Conservation (phyloP, 2,888 invertebrate genomes). For the Linnaemya tessellans region DNA sequence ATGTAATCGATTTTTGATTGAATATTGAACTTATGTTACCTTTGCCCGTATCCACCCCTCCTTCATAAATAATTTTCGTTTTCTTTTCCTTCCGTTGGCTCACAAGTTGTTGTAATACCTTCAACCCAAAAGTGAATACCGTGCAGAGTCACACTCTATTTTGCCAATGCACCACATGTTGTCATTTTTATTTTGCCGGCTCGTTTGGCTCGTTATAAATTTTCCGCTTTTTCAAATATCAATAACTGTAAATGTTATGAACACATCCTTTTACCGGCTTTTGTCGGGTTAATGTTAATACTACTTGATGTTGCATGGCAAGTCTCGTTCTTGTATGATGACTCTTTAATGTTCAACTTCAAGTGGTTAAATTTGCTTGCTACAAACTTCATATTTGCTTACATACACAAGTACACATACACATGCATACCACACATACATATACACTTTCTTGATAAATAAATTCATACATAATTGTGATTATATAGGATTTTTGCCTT, state of each 20-base stretch:
- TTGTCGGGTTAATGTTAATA: conserved; percentile 70
- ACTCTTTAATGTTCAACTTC: conserved; percentile 63
- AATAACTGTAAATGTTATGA: conserved; percentile 83
- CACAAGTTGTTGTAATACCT: conserved; percentile 22
- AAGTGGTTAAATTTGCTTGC: conserved; percentile 62
- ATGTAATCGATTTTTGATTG: conserved; percentile 84
- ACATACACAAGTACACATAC: not conserved
- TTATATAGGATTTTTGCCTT: conserved; percentile 14
- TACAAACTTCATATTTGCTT: conserved; percentile 15
- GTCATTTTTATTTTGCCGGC: conserved; percentile 64
- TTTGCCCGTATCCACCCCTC: conserved; percentile 62
- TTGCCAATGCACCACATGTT: conserved; percentile 66
- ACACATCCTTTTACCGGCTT: conserved; percentile 79
- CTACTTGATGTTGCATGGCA: conserved; percentile 67
- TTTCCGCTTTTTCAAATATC: conserved; percentile 83
- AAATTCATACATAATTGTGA: not conserved
- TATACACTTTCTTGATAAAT: not conserved
- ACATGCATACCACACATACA: not conserved
- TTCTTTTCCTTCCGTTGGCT: conserved; percentile 8
- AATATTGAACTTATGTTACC: conserved; percentile 79
- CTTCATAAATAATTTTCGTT: conserved; percentile 22
- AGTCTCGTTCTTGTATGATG: conserved; percentile 62
- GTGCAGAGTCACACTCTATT: not conserved
- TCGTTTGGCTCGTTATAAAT: conserved; percentile 80
- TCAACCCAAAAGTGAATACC: conserved; percentile 47